Conservation (phyloP, 2,797 vertebrate genomes). For the Falco naumanni region DNA sequence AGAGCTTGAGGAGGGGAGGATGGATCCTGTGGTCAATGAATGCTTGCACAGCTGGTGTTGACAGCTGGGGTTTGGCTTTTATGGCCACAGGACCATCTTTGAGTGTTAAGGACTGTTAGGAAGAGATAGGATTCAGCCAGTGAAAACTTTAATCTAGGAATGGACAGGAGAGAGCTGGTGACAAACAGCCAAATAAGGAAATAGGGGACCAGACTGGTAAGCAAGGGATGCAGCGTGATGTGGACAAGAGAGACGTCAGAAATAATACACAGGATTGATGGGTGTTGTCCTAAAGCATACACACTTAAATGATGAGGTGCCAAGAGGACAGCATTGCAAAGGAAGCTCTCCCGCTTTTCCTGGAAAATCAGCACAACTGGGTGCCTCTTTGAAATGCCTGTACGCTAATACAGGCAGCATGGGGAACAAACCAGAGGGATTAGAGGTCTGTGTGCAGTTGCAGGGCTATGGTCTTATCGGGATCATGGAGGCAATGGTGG, state of each 20-base stretch:
- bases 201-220: background rate
- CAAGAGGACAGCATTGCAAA: background rate
- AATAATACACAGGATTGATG: background rate
- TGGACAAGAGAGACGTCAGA: background rate
- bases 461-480: background rate
- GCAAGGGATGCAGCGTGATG: background rate
- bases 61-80: background rate
- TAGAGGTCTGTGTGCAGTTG: background rate
- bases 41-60: background rate
- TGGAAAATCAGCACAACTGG: background rate
- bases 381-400: background rate
- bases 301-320: background rate
- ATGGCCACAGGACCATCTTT: background rate
- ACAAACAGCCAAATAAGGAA: background rate
- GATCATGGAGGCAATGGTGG: background rate
- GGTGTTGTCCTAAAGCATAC: background rate
- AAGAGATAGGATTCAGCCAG: background rate
- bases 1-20: background rate
- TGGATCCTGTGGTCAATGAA: background rate
- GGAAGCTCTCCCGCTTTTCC: background rate
- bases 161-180: background rate
- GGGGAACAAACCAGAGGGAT: background rate
- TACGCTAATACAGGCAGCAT: fast-evolving
- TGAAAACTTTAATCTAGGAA: background rate
- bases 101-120: background rate